These are phyloP conservation scores for Okamejei kenojei DNA, from an alignment of 2,797 vertebrate genomes.

Conservation along the genomic window DNA sequence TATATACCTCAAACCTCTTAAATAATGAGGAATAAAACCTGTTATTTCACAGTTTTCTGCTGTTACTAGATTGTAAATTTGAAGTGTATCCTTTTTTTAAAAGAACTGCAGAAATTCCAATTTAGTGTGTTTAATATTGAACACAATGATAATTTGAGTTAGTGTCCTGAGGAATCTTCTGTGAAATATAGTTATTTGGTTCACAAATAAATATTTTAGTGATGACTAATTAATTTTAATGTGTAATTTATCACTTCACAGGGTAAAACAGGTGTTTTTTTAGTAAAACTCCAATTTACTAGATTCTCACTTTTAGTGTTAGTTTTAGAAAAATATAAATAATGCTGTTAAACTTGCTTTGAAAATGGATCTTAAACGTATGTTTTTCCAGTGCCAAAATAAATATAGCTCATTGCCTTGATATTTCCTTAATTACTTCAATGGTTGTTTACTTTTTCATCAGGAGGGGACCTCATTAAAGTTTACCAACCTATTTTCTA, in stretches of 20 bases:
- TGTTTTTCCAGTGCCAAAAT: not conserved
- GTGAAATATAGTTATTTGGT: not conserved
- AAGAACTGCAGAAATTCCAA: not conserved
- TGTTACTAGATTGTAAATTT: not conserved
- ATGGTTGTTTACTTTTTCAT: not conserved
- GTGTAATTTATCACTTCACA: not conserved
- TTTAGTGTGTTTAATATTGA: not conserved
- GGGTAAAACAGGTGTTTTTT: not conserved
- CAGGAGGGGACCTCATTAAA: not conserved
- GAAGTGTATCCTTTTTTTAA: not conserved
- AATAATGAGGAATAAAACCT: slow-evolving; percentile 13
- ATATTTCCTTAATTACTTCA: not conserved
- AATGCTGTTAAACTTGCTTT: not conserved
- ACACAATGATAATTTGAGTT: not conserved
- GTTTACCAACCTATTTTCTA: not conserved
- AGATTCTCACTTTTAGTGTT: not conserved
- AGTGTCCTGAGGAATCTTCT: not conserved
- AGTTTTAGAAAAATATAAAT: not conserved
- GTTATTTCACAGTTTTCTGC: not conserved
- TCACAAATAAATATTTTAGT: slow-evolving; percentile 11
- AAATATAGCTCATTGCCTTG: not conserved
- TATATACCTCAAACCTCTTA: slow-evolving; percentile 24
- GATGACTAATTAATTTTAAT: not conserved
- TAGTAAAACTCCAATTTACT: not conserved
- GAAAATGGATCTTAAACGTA: not conserved